Conservation (phyloP, 2,113 vertebrate genomes). For the Thunnus thynnus region DNA sequence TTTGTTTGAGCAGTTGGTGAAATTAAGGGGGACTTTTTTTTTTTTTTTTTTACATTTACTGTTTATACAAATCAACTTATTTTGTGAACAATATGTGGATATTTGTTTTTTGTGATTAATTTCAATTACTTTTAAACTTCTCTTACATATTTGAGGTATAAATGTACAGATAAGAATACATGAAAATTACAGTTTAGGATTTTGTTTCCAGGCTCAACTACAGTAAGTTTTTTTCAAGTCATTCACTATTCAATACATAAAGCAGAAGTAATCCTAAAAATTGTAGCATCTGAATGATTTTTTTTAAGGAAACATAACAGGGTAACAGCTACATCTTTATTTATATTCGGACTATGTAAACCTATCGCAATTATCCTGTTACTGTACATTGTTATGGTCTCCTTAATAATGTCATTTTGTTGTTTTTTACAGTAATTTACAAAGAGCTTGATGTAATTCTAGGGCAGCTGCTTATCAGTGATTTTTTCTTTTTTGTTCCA, state of each 20-base stretch:
- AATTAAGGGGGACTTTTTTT: background rate
- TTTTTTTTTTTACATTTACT: background rate
- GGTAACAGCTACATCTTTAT: no score
- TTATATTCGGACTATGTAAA: no score
- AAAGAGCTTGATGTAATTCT: background rate
- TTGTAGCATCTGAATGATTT: background rate
- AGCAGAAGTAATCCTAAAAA: background rate
- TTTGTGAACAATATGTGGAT: background rate
- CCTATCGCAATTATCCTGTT: no score
- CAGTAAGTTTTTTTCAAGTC: background rate
- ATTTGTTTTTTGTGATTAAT: background rate
- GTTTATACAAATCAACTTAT: constrained; percentile 20
- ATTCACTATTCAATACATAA: background rate
- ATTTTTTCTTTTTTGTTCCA: background rate
- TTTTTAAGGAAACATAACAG: background rate
- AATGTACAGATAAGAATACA: background rate
- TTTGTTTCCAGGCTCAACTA: background rate
- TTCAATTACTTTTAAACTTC: background rate
- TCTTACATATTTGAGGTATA: background rate
- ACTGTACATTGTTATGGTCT: background rate
- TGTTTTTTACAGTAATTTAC: no score
- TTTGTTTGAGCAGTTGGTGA: background rate
- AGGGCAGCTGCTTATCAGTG: background rate
- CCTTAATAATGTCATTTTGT: background rate
- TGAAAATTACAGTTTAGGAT: background rate